Conservation (phyloP, 2,113 vertebrate species). For the Trinectes maculatus region DNA sequence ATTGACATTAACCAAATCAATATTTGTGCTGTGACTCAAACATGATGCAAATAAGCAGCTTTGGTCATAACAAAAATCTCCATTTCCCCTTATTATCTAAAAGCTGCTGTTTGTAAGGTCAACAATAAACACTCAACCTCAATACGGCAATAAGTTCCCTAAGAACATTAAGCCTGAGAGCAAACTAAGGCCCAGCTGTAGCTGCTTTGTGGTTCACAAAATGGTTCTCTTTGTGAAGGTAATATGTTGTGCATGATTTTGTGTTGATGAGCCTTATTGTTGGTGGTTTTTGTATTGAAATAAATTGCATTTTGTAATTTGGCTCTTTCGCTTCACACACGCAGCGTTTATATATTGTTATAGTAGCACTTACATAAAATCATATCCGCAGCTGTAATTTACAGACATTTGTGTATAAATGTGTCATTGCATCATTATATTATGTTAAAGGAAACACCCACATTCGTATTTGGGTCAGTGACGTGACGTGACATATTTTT, state of each 20-base stretch:
- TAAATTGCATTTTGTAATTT: no score
- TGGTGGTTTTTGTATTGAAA: no score
- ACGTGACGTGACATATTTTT: no score
- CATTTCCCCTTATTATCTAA: background rate
- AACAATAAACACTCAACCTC: background rate
- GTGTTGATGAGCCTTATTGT: no score
- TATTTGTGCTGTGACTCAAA: background rate
- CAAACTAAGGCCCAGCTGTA: background rate
- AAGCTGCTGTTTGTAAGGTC: background rate
- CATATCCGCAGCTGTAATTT: no score
- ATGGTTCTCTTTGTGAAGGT: background rate
- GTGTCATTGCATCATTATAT: no score
- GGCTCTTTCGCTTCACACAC: no score
- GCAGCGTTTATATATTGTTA: no score
- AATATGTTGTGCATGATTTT: background rate
- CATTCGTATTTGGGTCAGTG: no score
- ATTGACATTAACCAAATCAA: background rate
- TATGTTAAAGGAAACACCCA: no score
- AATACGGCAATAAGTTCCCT: background rate
- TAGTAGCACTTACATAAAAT: no score
- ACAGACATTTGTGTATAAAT: no score
- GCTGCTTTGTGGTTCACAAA: background rate
- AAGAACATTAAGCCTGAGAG: background rate
- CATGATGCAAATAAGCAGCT: background rate
- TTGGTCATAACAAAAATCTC: background rate